Conservation (phyloP, 2,888 invertebrate genomes). For the Tribolium freemani region DNA sequence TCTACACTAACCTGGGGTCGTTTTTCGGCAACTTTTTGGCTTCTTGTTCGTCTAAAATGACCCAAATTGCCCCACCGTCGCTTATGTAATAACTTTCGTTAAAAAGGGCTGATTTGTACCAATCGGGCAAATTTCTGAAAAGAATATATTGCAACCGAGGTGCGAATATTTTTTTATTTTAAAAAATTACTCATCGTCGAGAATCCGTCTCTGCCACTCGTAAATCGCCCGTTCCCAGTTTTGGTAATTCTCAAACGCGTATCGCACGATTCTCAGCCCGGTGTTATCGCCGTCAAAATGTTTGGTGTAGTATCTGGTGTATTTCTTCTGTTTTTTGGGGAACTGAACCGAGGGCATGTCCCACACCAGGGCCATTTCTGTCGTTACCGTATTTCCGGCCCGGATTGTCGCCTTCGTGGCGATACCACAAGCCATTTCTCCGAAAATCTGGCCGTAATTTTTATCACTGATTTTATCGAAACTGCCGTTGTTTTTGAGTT, state of each 20-base stretch:
- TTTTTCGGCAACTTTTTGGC: conserved; percentile 72
- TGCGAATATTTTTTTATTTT: background rate
- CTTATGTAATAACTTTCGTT: conserved; percentile 95
- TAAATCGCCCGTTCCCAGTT: conserved; percentile 88
- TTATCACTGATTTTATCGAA: conserved; percentile 66
- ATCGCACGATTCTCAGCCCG: conserved; percentile 81
- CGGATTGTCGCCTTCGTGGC: conserved; percentile 76
- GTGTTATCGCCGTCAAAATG: conserved; percentile 83
- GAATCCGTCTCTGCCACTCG: conserved; percentile 87
- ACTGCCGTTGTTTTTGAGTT: conserved; percentile 79
- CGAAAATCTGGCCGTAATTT: conserved; percentile 57
- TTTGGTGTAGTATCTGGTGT: conserved; percentile 86
- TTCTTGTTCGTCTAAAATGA: conserved; percentile 76
- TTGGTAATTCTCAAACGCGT: conserved; percentile 82
- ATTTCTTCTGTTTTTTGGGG: conserved; percentile 76
- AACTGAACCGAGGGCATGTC: conserved; percentile 92
- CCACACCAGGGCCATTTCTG: conserved; percentile 88
- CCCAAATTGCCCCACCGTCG: conserved; percentile 94
- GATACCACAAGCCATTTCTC: conserved; percentile 72
- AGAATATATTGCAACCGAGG: no score
- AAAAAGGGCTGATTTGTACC: conserved; percentile 97
- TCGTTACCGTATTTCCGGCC: conserved; percentile 69
- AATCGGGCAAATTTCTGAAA: conserved; percentile 77
- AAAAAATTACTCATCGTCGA: conserved; percentile 77
- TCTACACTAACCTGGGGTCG: conserved; percentile 80